Conservation (phyloP, 2,797 vertebrate species). For the Lateolabrax maculatus region DNA sequence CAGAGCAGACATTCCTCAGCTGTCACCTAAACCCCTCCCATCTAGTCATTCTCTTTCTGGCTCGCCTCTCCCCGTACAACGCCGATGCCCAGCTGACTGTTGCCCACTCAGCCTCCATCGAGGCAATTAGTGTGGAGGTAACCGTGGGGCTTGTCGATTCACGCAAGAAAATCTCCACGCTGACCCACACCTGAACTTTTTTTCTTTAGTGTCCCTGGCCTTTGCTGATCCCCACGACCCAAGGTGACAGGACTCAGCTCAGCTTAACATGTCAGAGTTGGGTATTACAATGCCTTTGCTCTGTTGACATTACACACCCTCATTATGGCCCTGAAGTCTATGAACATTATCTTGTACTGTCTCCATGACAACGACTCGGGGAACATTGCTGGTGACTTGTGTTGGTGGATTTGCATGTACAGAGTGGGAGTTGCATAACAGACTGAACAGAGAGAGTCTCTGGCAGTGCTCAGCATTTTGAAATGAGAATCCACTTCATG, state of each 20-base stretch:
- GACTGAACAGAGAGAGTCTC: constrained; percentile 52
- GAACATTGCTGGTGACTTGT: constrained; percentile 76
- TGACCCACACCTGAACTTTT: constrained; percentile 76
- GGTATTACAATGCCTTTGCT: constrained; percentile 60
- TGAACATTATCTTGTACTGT: constrained; percentile 76
- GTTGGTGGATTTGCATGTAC: constrained; percentile 82
- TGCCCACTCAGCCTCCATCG: constrained; percentile 69
- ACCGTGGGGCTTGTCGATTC: constrained; percentile 52
- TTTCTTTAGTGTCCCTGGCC: constrained; percentile 2
- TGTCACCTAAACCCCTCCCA: constrained; percentile 87
- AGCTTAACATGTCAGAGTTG: constrained; percentile 53
- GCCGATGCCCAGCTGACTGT: constrained; percentile 68
- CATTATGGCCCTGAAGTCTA: constrained; percentile 66
- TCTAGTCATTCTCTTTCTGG: constrained; percentile 56
- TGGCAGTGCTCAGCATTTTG: constrained; percentile 49
- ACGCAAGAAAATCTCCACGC: constrained; percentile 53
- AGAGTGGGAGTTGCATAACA: constrained; percentile 82
- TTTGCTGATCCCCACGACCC: constrained; percentile 32
- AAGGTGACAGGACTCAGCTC: constrained; percentile 42
- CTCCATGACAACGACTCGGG: constrained; percentile 73
- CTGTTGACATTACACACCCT: constrained; percentile 74
- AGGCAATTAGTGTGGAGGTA: constrained; percentile 65
- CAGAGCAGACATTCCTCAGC: constrained; percentile 91
- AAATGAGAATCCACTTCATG: constrained; percentile 62
- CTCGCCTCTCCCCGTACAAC: constrained; percentile 48